Conservation (phyloP, 1,140 invertebrate species). For the Pseudomyrmex cubaensis region DNA sequence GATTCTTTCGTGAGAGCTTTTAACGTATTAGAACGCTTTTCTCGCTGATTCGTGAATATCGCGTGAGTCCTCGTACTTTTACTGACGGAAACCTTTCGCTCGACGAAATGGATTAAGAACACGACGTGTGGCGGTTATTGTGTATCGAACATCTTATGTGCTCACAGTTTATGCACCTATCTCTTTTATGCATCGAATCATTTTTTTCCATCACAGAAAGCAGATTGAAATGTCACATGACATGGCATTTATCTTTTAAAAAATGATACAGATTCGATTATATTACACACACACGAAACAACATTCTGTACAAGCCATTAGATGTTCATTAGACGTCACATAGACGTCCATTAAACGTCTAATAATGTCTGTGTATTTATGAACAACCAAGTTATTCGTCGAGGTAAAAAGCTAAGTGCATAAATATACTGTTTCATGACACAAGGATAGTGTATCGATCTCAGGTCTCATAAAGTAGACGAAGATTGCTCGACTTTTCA, state of each 20-base stretch:
- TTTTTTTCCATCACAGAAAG: background rate
- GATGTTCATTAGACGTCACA: too few species aligned
- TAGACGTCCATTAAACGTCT: too few species aligned
- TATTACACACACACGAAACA: too few species aligned
- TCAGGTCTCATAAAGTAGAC: slow-evolving; percentile 3
- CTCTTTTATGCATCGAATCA: background rate
- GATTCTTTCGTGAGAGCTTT: slow-evolving; percentile 50
- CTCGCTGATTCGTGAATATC: slow-evolving; percentile 76
- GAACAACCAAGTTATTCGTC: background rate
- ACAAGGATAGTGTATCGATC: slow-evolving; percentile 24
- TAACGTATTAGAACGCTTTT: background rate
- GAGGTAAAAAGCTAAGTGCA: background rate
- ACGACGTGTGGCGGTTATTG: slow-evolving; percentile 24
- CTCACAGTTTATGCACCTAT: slow-evolving; percentile 2
- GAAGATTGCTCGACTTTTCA: slow-evolving; percentile 24
- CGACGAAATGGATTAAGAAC: slow-evolving; percentile 71
- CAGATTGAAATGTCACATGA: background rate
- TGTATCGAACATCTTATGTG: slow-evolving; percentile 23
- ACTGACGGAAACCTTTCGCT: slow-evolving; percentile 44
- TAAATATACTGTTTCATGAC: slow-evolving; percentile 22
- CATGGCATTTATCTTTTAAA: too few species aligned
- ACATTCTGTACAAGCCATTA: too few species aligned
- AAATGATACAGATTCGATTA: too few species aligned
- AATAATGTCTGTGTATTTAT: too few species aligned
- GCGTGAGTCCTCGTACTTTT: slow-evolving; percentile 65